Evolutionary conservation across 2,888 invertebrate genomes (phyloP), one percentile per base, ranked within the genome.

Genomic region (Rhaphigaster nebulosa): DNA sequence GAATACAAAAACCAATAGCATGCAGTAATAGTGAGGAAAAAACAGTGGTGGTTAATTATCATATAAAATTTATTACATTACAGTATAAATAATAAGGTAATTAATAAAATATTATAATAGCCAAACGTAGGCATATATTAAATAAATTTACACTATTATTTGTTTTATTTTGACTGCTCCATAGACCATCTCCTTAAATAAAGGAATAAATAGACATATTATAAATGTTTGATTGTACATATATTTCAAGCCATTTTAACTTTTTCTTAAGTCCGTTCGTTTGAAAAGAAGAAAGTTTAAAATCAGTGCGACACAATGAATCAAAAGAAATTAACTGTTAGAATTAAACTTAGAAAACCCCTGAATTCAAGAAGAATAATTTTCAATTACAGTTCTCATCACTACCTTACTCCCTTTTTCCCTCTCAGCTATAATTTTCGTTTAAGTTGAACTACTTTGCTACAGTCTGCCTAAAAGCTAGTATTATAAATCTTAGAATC

Each of bases 351-450:
- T 29, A 18, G n/a, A 26, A 70, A 60, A 70, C 34, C 5, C 70
- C 29, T 18, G 4, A 70, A 70, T 70, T 70, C 70, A 29, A 34
- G 70, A 70, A 70, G 13, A 70, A 70, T 70, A 70, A 70, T 70
- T 70, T 70, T 34, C 34, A 70, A 70, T 70, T 70, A 70, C 29
- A 70, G 70, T 70, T 70, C 34, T 70, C 70, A 34, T 70, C 70
- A 70, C 70, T 34, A 34, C 70, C 70, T 70, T 4, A 13, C 60
- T 65, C 29, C n/a, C n/a, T 65, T 29, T 65, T n/a, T 29, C 12
- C 23, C 70, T 34, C 70, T 34, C 18, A 34, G 70, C 70, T 70
- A 70, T 70, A 70, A 70, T n/a, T 70, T 5, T 10, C 34, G 15
- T 70, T 70, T 70, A 70, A 70, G 18, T 70, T 70, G 18, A 34